phyloP scores from a whole-genome alignment of 2,888 invertebrate species.

The Pyrochroa serraticornis region DNA sequence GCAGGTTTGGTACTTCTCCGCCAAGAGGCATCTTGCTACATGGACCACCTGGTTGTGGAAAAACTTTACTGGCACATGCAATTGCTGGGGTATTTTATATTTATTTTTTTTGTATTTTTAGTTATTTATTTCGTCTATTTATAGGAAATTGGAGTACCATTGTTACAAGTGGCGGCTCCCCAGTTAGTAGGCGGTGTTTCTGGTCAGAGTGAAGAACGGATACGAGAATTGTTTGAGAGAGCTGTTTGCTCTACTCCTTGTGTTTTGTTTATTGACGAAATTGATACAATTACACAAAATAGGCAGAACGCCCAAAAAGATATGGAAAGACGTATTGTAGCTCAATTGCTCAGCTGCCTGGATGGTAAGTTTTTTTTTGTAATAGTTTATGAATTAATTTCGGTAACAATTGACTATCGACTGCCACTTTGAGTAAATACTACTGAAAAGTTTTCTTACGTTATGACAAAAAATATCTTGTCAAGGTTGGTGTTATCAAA shows the following conservation, averaged over 20 bases:
- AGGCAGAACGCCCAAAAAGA: conserved; percentile 89
- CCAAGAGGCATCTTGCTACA: conserved; percentile 91
- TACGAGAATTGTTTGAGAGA: conserved; percentile 88
- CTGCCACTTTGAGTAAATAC: no score
- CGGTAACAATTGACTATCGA: no score
- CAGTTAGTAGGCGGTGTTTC: conserved; percentile 94
- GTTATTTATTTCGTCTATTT: conserved; percentile 22
- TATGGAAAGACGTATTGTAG: conserved; percentile 95
- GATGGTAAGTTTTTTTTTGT: conserved; percentile 67
- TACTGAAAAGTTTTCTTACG: no score
- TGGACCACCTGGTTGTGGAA: conserved; percentile 96
- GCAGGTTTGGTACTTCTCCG: conserved; percentile 81
- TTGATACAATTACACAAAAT: conserved; percentile 94
- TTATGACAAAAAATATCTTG: no score
- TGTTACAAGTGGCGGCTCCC: conserved; percentile 88
- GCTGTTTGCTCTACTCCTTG: conserved; percentile 78
- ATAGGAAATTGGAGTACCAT: conserved; percentile 80
- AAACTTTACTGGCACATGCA: conserved; percentile 80
- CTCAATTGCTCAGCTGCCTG: conserved; percentile 87
- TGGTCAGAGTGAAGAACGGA: conserved; percentile 93
- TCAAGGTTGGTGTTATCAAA: no score
- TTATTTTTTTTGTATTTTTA: no score
- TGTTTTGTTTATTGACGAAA: conserved; percentile 93
- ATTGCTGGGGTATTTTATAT: conserved; percentile 72
- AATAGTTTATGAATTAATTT: conserved; percentile 2